These are phyloP conservation scores for Ciconia maguari DNA, from an alignment of 2,113 vertebrate genomes.

Conservation along the genomic window DNA sequence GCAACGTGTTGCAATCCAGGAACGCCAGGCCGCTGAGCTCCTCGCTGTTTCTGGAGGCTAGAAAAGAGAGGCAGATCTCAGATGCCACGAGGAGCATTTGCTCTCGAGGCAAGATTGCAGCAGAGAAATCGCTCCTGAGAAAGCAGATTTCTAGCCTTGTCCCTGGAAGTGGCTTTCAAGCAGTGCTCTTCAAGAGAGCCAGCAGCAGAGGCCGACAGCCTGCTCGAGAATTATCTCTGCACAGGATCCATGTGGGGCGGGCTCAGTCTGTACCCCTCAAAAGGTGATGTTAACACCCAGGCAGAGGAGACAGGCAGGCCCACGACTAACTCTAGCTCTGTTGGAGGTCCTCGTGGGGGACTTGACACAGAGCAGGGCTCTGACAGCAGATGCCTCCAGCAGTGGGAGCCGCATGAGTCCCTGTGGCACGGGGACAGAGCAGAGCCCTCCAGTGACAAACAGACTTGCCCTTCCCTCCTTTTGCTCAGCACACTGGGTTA, in stretches of 20 bases:
- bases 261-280: not conserved
- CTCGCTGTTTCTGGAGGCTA: constrained; percentile 15
- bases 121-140: not conserved
- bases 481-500: not conserved
- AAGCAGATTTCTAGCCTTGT: not conserved
- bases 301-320: not conserved
- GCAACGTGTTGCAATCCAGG: constrained; percentile 64
- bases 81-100: fast-evolving
- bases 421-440: not conserved
- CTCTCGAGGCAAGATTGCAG: too few species aligned
- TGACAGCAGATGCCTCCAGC: not conserved
- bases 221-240: not conserved
- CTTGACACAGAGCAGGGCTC: not conserved
- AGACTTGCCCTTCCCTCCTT: not conserved
- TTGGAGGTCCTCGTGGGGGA: not conserved
- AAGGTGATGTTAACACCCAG: not conserved
- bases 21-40: constrained; percentile 77
- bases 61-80: not conserved
- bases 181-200: not conserved
- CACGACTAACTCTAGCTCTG: not conserved
- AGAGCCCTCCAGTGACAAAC: not conserved
- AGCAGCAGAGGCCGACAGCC: not conserved
- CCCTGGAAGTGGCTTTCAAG: not conserved
- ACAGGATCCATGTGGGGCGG: not conserved
- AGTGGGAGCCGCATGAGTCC: fast-evolving